Evolutionary conservation across 2,113 vertebrate species (phyloP), one percentile per base, ranked within the genome.

Genomic region (Embiotoca jacksoni): DNA sequence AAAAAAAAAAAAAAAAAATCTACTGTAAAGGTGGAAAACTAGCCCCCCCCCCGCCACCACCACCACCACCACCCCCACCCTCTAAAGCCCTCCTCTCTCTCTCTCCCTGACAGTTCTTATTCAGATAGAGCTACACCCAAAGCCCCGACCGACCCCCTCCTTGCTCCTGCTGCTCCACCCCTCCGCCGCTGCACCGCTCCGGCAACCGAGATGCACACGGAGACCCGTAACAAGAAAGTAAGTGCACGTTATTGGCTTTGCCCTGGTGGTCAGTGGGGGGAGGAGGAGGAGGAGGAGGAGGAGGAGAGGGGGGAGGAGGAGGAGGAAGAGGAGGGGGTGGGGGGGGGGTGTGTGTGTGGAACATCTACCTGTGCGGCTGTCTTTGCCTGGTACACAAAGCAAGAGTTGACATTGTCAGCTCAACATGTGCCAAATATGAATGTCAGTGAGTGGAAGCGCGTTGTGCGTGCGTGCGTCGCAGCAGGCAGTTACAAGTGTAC

Each of bases 201-300:
- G 88, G 91, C 89, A 78, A 92, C 91, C 91, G 93, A 94, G 92
- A 95, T 95, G 95, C 95, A 95, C 94, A 94, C 94, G 89, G 95
- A 95, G 92, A 94, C 90, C 84, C 93, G 93, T 63, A 92, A 88
- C 86, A 95, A 93, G 89, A 95, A 94, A 95, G 95, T 95, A 95
- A 95, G 95, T 93, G 83, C 85, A 72, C 77, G 32, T 85, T 87
- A 73, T 85, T 81, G 78, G 78, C 81, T 82, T 76, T 72, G 79
- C 79, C 80, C 79, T 37, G 75, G 76, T 83, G 72, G 79, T 81
- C 83, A 61, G 36, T 60, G 68, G 11, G 55, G 9, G 6, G 15
- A 6, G 31, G 23, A 10, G 13, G 4, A 14, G 39, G 33, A 65
- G 3, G 35, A 10, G 16, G 10, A 47, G 11, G 9, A 15, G 11